Evolutionary conservation across 2,797 vertebrate genomes (phyloP), one percentile per base, ranked within the genome.

Genomic region (Amazona ochrocephala): DNA sequence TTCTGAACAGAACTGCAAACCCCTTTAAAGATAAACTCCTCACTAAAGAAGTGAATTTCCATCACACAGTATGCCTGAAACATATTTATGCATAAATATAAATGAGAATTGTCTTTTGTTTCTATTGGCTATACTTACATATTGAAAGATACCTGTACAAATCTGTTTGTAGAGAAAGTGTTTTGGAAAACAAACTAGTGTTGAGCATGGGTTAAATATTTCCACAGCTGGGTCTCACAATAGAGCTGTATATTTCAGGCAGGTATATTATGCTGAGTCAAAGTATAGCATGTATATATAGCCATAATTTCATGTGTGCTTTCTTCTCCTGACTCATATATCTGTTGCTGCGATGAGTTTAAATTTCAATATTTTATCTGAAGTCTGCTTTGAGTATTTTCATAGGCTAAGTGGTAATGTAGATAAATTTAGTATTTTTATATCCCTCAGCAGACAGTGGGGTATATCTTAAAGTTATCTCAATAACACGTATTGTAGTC

Each of bases 381-480:
- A 90, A 81, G 32, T 87, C 37, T 94, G 7, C 29, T 90, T 66
- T 91, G 39, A 75, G 16, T 56, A 18, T 91, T 95, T 94, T 44
- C 17, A 76, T n/a, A 61, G 29, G 16, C 10, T 91, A 92, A 87
- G 19, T 78, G 29, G 71, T 75, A 89, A 45, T 65, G 2, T 72
- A 7, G 8, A 41, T 67, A 64, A 79, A 32, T 71, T 67, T 72
- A 77, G 3, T 10, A 71, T 90, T 92, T 73, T 88, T 1, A 39
- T 77, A 39, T 60, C 13, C 12, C 3, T 92, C 10, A 66, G 44
- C 2, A 10, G 9, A 70, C 6, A 73, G 42, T 29, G 8, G 78
- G 11, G 3, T 5, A 11, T 60, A 61, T 56, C 42, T 58, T 77
- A 73, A 62, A 5, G 4, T 66, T 92, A 56, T 42, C 47, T 44